Base-by-base conservation (phyloP, 2,888 invertebrate species). In the Hanleya hanleyi region DNA sequence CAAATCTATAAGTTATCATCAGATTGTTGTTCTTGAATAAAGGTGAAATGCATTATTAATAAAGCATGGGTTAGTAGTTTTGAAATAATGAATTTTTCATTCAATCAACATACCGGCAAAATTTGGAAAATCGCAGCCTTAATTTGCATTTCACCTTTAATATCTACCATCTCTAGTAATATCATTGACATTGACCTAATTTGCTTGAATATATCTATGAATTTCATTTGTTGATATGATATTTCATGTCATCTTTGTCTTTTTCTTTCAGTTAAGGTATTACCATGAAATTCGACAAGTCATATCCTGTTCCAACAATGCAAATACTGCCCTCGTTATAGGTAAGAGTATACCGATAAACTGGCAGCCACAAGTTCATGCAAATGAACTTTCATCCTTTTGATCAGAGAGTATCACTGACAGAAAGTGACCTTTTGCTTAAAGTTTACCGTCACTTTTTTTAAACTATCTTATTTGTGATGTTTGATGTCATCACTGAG, bases 231-330 rank as follows among this genome's bases (percentile, higher is more conserved):
- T 15, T 9, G 9, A 62, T 57, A 7, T 57, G 32, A 67, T 49
- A 32, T 67, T 47, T 5, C 33, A n/a, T n/a, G n/a, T n/a, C n/a
- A n/a, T 22, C 12, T 62, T 62, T 22, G 62, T 61, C 71, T 72
- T 70, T 62, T 69, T 51, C 62, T 83, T 83, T 33, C 85, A 90
- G 89, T 70, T 90, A 67, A 87, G 87, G 71, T 90, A 90, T 73
- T 89, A 88, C 75, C 88, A 88, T 74, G 86, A 88, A 15, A 86
- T 90, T 33, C 83, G 87, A 37, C 90, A 91, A 78, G 87, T 91
- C 3, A 89, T 91, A 18, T 91, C 90, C 26, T 91, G 91, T 76
- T 90, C 89, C 29, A 90, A 90, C 79, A 85, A 90, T 76, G 79
- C 87, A 36, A 85, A 86, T 73, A 87, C 89, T 69, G 89, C 91